Conservation (phyloP, 2,888 invertebrate species). For the Catocala nupta region DNA sequence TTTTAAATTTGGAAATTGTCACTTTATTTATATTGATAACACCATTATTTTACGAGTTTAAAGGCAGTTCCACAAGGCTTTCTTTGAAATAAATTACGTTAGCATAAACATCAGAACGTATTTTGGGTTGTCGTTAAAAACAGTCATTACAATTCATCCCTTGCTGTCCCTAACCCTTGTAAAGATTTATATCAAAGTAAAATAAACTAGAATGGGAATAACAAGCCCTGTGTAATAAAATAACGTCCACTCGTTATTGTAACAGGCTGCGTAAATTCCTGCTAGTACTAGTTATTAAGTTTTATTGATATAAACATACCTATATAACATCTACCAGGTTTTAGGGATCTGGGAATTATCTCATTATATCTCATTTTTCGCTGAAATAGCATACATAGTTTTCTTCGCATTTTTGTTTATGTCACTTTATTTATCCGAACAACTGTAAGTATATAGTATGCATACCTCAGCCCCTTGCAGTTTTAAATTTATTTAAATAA, state of each 20-base stretch:
- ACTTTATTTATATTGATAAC: neutral
- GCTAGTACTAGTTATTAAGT: neutral
- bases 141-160: constrained; percentile 17
- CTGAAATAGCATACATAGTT: no score
- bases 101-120: constrained; percentile 9
- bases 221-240: constrained; percentile 2
- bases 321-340: no score
- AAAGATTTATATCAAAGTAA: constrained; percentile 13
- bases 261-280: neutral
- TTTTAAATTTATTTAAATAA: no score
- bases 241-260: constrained; percentile 5
- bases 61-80: neutral
- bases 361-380: no score
- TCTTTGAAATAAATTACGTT: constrained; percentile 5
- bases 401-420: no score
- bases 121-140: constrained; percentile 11
- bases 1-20: no score
- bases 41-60: neutral
- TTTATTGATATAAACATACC: constrained; percentile 7
- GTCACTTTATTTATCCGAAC: no score
- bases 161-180: constrained; percentile 7
- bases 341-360: no score
- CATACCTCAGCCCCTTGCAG: no score
- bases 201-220: constrained; percentile 1
- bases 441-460: no score